Percentiles rank a stretch among this genome's conserved stretches.
phyloP scores from a whole-genome alignment of 2,888 invertebrate genomes.

The Aspidapion aeneum region DNA sequence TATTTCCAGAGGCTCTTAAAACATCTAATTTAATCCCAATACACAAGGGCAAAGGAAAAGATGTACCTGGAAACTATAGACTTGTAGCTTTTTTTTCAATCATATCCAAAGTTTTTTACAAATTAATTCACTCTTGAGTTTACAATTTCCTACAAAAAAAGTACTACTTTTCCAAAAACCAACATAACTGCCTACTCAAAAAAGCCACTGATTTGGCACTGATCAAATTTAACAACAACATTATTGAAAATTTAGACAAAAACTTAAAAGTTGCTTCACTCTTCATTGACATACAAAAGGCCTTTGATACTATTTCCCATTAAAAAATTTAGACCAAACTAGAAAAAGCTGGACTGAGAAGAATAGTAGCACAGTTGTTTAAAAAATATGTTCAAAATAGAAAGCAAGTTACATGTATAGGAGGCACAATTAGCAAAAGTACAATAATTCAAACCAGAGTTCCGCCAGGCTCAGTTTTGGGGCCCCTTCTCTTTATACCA shows the following conservation, averaged over 20 bases:
- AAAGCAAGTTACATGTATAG: too few species aligned
- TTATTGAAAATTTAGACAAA: neutral
- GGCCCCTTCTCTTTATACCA: too few species aligned
- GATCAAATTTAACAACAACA: neutral
- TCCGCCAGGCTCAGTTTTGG: too few species aligned
- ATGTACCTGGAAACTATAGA: neutral
- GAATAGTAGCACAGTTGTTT: too few species aligned
- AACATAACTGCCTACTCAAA: neutral
- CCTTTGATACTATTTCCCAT: too few species aligned
- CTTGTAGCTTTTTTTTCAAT: neutral
- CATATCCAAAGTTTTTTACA: neutral
- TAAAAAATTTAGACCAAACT: too few species aligned
- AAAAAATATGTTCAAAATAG: too few species aligned
- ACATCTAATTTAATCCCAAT: neutral
- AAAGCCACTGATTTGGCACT: neutral
- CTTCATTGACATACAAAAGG: neutral
- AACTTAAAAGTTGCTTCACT: neutral
- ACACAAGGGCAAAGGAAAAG: neutral
- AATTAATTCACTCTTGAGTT: neutral
- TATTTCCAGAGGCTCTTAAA: neutral
- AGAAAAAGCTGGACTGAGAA: too few species aligned
- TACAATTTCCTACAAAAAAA: neutral
- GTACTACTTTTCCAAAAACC: neutral
- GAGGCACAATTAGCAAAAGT: too few species aligned
- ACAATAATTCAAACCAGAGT: too few species aligned